A percentile compares a stretch with the other conserved stretches of the same genome.
Conservation (phyloP, 2,888 invertebrate species). For the Zaprionus bogoriensis region DNA sequence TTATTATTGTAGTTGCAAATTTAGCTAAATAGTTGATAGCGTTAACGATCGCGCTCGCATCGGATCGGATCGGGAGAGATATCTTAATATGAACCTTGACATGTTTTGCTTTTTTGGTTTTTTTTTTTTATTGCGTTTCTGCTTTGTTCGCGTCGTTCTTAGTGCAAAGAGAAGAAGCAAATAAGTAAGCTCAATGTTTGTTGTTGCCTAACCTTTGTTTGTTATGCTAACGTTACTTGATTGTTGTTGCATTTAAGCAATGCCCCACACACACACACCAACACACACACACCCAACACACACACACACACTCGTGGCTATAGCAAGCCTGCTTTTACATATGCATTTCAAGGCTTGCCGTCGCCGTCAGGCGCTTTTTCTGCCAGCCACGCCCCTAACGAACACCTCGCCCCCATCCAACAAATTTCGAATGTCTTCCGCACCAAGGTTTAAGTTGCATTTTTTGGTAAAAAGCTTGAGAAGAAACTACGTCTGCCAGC, state of each 20-base stretch:
- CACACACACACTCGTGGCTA: slow-evolving; percentile 12
- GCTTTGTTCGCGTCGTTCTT: slow-evolving; percentile 39
- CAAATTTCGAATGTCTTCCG: slow-evolving; percentile 42
- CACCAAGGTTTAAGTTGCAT: slow-evolving; percentile 25
- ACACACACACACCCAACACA: slow-evolving; percentile 10
- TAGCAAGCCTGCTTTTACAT: slow-evolving; percentile 9
- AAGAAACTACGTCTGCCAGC: slow-evolving; percentile 15
- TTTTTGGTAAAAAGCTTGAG: not conserved
- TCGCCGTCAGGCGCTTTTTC: too few species aligned
- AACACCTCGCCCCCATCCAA: not conserved
- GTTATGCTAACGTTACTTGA: slow-evolving; percentile 48
- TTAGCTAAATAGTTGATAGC: slow-evolving; percentile 46
- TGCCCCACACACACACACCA: slow-evolving; percentile 15
- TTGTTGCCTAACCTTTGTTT: slow-evolving; percentile 41
- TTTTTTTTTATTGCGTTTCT: slow-evolving; percentile 11
- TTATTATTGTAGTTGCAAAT: slow-evolving; percentile 41
- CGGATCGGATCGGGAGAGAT: too few species aligned
- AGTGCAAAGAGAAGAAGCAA: not conserved
- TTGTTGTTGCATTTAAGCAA: slow-evolving; percentile 42
- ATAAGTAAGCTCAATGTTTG: slow-evolving; percentile 26
- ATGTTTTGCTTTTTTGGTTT: too few species aligned
- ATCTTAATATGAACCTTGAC: too few species aligned
- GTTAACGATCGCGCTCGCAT: too few species aligned
- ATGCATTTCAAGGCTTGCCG: slow-evolving; percentile 12
- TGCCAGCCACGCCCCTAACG: too few species aligned